Percentiles rank a stretch among this genome's conserved stretches.
Conservation (phyloP, 2,113 vertebrate genomes). For the Zonotrichia leucophrys region DNA sequence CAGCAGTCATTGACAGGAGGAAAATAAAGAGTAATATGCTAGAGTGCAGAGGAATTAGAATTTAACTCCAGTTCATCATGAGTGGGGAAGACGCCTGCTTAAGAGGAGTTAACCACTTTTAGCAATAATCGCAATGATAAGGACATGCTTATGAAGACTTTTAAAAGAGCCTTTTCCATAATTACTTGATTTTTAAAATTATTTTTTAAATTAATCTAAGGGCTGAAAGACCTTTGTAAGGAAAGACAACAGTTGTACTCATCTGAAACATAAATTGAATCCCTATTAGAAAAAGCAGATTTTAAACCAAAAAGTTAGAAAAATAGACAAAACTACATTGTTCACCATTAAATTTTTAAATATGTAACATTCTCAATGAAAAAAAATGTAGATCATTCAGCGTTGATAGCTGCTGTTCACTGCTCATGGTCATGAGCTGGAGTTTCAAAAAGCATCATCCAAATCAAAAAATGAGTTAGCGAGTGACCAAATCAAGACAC, state of each 20-base stretch:
- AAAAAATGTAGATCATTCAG: not conserved
- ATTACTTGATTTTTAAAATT: not conserved
- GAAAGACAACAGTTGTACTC: not conserved
- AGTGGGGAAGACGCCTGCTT: not conserved
- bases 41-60: not conserved
- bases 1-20: not conserved
- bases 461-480: not conserved
- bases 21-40: not conserved
- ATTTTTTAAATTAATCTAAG: not conserved
- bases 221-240: not conserved
- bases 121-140: not conserved
- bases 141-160: not conserved
- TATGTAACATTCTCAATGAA: not conserved
- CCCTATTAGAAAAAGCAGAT: not conserved
- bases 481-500: not conserved
- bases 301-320: not conserved
- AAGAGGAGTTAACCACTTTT: not conserved
- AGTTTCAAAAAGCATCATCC: not conserved
- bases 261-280: not conserved
- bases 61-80: not conserved
- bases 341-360: not conserved
- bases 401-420: not conserved
- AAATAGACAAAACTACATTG: not conserved
- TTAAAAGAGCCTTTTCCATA: not conserved
- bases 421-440: not conserved